Base-by-base conservation (phyloP, 2,888 invertebrate species). In the Xylophagus ater region DNA sequence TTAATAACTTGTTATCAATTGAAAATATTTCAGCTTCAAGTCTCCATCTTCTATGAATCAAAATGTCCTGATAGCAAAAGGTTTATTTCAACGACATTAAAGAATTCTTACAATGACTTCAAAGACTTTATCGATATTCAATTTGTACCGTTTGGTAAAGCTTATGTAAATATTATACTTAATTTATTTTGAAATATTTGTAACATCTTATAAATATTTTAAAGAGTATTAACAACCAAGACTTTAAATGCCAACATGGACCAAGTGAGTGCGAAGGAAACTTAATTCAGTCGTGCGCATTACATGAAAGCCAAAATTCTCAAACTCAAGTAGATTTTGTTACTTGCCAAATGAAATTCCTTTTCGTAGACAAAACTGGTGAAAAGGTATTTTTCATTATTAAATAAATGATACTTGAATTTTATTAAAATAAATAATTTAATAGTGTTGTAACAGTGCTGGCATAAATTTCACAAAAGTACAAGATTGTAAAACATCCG, bases 101-200 rank as follows among this genome's bases (percentile, higher is more conserved):
- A 58, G 40, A 72, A 72, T 2, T 53, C 65, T 2, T 59, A 69
- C 51, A 49, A 56, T 5, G 49, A 63, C 37, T 52, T 74, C 18
- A 57, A 66, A 4, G 53, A 65, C 5, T 62, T 68, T 49, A 47
- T 73, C 2, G 54, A 57, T 15, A 48, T 74, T 12, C 56, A 58
- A 29, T 57, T 74, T 17, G 56, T 74, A 29, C 74, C 75, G 1
- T 74, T 74, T 50, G 75, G 75, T 35, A 74, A 73, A 59, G 67
- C 73, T 17, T 53, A 47, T 49, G 75, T 74, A 56, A 65, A 14
- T 31, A 18, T 29, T 23, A 6, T 13, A 7, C 18, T 19, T 17
- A 34, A 20, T 29, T 13, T 13, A 26, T 34, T 18, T 37, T 29
- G 4, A 29, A 23, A 31, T 14, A 41, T 26, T 15, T 19, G 7